Conservation (phyloP, 2,113 vertebrate genomes). For the Riparia riparia region DNA sequence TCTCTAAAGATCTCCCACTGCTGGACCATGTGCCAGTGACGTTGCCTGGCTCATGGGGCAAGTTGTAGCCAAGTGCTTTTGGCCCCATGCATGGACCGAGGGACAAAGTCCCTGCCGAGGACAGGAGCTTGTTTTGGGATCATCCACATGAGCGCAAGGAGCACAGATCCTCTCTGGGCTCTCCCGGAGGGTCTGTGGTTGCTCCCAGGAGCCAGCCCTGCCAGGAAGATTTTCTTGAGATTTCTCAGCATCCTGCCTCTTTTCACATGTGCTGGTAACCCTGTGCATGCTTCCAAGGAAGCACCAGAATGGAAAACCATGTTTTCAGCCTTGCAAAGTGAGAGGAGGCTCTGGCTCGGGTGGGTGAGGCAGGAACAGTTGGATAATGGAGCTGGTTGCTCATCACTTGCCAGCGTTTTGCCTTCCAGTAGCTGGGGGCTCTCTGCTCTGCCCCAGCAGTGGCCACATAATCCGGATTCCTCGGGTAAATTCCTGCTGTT, state of each 20-base stretch:
- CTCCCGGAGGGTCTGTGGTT: accelerated
- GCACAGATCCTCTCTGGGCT: not conserved
- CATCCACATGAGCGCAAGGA: not conserved
- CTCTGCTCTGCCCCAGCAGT: not conserved
- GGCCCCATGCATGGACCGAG: accelerated
- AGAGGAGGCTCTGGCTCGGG: not conserved
- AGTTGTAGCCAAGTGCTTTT: not conserved
- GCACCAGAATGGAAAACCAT: not conserved
- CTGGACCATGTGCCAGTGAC: accelerated
- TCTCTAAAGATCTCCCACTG: not conserved
- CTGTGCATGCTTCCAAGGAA: accelerated
- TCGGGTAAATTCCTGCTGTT: constrained; percentile 59
- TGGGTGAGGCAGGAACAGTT: not conserved
- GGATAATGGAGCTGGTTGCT: not conserved
- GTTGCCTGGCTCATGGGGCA: accelerated
- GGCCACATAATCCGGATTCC: constrained; percentile 62
- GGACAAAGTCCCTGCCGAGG: not conserved
- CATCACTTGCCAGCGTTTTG: not conserved
- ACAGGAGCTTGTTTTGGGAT: not conserved
- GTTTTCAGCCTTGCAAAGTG: accelerated
- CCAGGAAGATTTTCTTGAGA: too few relatives aligned
- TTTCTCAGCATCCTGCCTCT: not conserved
- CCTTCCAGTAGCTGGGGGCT: not conserved
- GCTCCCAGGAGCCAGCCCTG: not conserved
- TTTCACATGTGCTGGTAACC: not conserved